A percentile compares a stretch with the other conserved stretches of the same genome.
phyloP scores from a whole-genome alignment of 1,140 invertebrate genomes.

The Macrotrachela quadricornifera region DNA sequence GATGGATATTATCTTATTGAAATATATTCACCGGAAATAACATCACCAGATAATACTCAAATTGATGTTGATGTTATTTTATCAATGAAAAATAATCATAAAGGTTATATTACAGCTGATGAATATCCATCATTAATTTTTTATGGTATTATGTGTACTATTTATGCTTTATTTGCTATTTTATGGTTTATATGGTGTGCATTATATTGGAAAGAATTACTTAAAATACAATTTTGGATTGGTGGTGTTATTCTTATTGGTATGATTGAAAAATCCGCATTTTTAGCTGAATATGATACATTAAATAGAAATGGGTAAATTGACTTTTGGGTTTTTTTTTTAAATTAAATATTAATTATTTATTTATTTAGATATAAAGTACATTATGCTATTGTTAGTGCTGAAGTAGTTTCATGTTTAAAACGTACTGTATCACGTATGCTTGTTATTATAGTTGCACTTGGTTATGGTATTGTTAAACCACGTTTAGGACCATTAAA shows the following conservation, averaged over 20 bases:
- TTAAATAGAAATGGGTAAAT: slow-evolving; percentile 50
- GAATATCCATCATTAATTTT: slow-evolving; percentile 30
- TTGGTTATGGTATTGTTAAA: slow-evolving; percentile 84
- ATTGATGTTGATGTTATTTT: too few species aligned
- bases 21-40: too few species aligned
- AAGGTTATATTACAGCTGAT: too few species aligned
- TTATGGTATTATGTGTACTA: slow-evolving; percentile 66
- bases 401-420: slow-evolving; percentile 64
- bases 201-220: slow-evolving; percentile 62
- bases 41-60: too few species aligned
- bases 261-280: slow-evolving; percentile 48
- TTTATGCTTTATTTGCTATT: slow-evolving; percentile 59
- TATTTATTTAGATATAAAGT: neutral
- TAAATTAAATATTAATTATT: neutral
- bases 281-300: slow-evolving; percentile 64
- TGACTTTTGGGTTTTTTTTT: neutral
- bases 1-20: too few species aligned
- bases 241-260: slow-evolving; percentile 64
- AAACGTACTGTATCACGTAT: slow-evolving; percentile 71
- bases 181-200: slow-evolving; percentile 62
- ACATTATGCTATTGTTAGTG: slow-evolving; percentile 39
- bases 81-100: too few species aligned
- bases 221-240: slow-evolving; percentile 87
- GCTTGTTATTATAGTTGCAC: slow-evolving; percentile 71
- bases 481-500: slow-evolving; percentile 61